phyloP scores from a whole-genome alignment of 2,113 vertebrate species.

The Eleginops maclovinus region DNA sequence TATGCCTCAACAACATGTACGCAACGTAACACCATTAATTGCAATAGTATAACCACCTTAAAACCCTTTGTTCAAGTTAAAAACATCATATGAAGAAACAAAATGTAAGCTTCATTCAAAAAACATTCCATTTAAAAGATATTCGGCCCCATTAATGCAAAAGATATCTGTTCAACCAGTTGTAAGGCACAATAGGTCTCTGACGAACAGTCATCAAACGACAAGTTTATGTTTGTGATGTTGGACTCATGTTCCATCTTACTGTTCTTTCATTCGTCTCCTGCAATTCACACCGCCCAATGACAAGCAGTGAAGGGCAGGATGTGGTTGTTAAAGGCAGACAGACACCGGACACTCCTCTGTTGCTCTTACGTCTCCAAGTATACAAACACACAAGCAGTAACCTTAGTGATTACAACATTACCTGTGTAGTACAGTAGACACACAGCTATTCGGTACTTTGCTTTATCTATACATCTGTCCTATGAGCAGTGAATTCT shows the following conservation, averaged over 20 bases:
- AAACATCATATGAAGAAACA: no score
- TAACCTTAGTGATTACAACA: slow-evolving; percentile 53
- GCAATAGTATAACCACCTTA: no score
- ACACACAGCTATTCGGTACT: not conserved
- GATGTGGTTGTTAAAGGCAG: slow-evolving; percentile 54
- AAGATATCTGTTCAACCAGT: not conserved
- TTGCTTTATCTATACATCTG: not conserved
- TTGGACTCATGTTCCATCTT: slow-evolving; percentile 30
- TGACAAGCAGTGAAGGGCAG: slow-evolving; percentile 27
- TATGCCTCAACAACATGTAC: no score
- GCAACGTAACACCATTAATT: no score
- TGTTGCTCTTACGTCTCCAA: slow-evolving; percentile 46
- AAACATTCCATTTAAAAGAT: no score
- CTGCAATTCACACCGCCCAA: slow-evolving; percentile 70
- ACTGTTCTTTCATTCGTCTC: slow-evolving; percentile 48
- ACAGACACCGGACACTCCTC: slow-evolving; percentile 60
- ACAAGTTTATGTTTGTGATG: slow-evolving; percentile 24
- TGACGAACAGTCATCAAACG: slow-evolving; percentile 3
- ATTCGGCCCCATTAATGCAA: not conserved
- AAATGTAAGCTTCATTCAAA: no score
- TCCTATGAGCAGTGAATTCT: not conserved
- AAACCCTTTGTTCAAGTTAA: no score
- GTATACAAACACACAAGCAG: slow-evolving; percentile 48
- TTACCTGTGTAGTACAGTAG: slow-evolving; percentile 10
- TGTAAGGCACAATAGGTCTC: not conserved